These are phyloP conservation scores for Drosophila mettleri DNA, from an alignment of 2,888 invertebrate genomes.

Conservation along the genomic window DNA sequence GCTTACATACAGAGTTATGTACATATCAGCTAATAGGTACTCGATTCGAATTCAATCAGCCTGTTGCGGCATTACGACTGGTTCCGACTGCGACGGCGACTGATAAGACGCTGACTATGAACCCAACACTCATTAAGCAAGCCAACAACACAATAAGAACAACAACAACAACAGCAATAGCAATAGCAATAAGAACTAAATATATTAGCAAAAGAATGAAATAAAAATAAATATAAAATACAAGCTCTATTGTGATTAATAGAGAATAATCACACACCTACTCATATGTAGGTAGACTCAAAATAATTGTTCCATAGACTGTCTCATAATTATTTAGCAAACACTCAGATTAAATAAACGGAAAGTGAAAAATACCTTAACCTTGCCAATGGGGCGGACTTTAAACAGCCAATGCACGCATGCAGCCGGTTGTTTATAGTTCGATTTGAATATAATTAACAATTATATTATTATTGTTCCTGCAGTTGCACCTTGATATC, in stretches of 20 bases:
- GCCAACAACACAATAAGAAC: slow-evolving; percentile 12
- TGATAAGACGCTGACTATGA: slow-evolving; percentile 72
- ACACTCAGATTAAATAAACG: slow-evolving; percentile 40
- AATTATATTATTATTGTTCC: not conserved
- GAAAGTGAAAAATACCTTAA: slow-evolving; percentile 71
- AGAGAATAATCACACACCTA: slow-evolving; percentile 76
- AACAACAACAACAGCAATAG: slow-evolving; percentile 17
- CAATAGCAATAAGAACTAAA: slow-evolving; percentile 11
- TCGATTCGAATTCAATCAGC: slow-evolving; percentile 58
- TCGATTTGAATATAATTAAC: slow-evolving; percentile 4
- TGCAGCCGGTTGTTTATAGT: slow-evolving; percentile 27
- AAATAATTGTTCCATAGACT: slow-evolving; percentile 6
- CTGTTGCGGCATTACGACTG: slow-evolving; percentile 41
- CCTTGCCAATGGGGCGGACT: slow-evolving; percentile 67
- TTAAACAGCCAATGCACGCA: slow-evolving; percentile 37
- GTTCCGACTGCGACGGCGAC: slow-evolving; percentile 47
- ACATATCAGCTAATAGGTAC: slow-evolving; percentile 47
- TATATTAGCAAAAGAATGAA: slow-evolving; percentile 16
- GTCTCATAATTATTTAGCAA: slow-evolving; percentile 13
- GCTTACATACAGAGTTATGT: slow-evolving; percentile 8
- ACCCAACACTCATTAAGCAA: slow-evolving; percentile 69
- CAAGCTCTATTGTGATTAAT: slow-evolving; percentile 50
- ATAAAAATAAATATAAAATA: slow-evolving; percentile 27
- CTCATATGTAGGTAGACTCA: slow-evolving; percentile 34
- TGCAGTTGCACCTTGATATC: slow-evolving; percentile 45